These are phyloP conservation scores for Marcusenius ussheri DNA, from an alignment of 2,113 vertebrate species.

Conservation along the genomic window DNA sequence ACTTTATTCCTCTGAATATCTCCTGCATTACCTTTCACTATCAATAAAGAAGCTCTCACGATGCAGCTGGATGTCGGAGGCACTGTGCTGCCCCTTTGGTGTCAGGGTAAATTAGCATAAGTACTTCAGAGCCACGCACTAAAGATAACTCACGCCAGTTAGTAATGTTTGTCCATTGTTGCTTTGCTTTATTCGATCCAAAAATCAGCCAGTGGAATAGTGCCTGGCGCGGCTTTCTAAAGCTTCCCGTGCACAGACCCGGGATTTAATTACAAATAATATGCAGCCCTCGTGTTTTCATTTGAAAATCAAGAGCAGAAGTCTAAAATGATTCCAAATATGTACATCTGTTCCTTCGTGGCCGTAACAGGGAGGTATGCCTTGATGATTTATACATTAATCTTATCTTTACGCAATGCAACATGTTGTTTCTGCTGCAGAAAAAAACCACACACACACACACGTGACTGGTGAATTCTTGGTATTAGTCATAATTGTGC, in stretches of 20 bases:
- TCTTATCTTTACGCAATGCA: not conserved
- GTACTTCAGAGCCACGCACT: not conserved
- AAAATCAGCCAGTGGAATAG: constrained; percentile 5
- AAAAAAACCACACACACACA: not conserved
- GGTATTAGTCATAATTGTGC: not conserved
- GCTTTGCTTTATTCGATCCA: not conserved
- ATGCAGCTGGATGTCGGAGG: constrained; percentile 37
- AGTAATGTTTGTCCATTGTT: not conserved
- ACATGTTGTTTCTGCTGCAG: not conserved
- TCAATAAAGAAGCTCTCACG: constrained; percentile 42
- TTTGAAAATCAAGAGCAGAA: not conserved
- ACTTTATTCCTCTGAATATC: not conserved
- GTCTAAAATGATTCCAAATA: constrained; percentile 4
- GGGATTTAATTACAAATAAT: constrained; percentile 13
- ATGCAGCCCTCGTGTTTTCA: not conserved
- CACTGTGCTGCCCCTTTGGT: not conserved
- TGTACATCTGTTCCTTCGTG: constrained; percentile 15
- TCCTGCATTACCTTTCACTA: not conserved
- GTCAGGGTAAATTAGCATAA: not conserved
- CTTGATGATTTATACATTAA: constrained; percentile 15
- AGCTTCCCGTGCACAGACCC: not conserved
- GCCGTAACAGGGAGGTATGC: not conserved
- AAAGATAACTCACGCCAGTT: not conserved
- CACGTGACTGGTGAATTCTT: not conserved
- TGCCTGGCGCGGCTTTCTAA: not conserved